Evolutionary conservation across 2,888 invertebrate species (phyloP), one percentile per base, ranked within the genome.

Genomic region (Lepetodrilus schrolli): DNA sequence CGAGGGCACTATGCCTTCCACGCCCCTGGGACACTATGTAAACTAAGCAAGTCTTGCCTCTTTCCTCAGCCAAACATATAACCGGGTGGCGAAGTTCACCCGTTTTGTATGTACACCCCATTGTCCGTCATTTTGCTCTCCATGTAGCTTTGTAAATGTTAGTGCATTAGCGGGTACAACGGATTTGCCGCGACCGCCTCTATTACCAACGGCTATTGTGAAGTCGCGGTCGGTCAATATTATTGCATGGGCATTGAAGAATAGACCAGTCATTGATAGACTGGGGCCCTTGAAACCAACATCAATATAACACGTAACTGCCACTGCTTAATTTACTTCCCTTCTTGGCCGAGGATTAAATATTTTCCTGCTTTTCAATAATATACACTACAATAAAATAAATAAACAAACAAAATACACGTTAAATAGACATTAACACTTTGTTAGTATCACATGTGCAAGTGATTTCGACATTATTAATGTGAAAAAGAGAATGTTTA

Each of bases 101-200:
- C 47, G 37, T 26, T 21, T 50, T 58, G 20, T 13, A 30, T 72
- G 72, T 72, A 47, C 30, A 23, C 20, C 26, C n/a, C 34, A 58
- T 72, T 65, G 65, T 66, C 21, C 10, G n/a, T 17, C 66, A 47
- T 43, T 72, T 66, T 72, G 66, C 49, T 48, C 36, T 70, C 26
- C 72, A 72, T 72, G 72, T 65, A 72, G 72, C 72, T 66, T 47
- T 65, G 72, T 72, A 48, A 72, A 72, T 47, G 66, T 66, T 65
- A 65, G 72, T 58, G 65, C 72, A 65, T 72, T 72, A 72, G 47
- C 72, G 38, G 36, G 30, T 34, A 34, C 65, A 43, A 26, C 20
- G 17, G 37, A 23, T 58, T 34, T 34, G 34, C 38, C 3, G 23
- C 47, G 23, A 21, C 48, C 48, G 30, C 65, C 65, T 66, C 47